Evolutionary conservation across 2,888 invertebrate genomes (phyloP).

Genomic region (Tinea semifulvella): DNA sequence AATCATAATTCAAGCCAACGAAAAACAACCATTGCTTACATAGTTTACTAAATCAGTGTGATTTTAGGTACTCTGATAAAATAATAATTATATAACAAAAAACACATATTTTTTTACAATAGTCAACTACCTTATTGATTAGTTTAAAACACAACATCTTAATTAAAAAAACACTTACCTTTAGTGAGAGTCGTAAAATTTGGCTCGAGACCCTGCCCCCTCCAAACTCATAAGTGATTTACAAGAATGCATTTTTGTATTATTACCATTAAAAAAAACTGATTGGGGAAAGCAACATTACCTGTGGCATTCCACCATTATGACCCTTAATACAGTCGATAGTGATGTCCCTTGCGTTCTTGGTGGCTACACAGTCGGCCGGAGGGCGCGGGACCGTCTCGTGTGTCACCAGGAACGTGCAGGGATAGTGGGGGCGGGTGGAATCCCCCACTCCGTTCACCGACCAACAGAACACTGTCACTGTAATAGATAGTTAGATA

Average conservation of each 20-base stretch:
- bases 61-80: not conserved
- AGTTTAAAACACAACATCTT: no score
- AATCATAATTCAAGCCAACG: not conserved
- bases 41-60: not conserved
- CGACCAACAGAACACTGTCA: constrained; percentile 49
- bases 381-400: constrained; percentile 49
- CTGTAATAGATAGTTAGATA: constrained; percentile 20
- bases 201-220: no score
- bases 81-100: not conserved
- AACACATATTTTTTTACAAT: not conserved
- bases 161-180: no score
- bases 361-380: constrained; percentile 34
- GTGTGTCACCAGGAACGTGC: constrained; percentile 45
- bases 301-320: constrained; percentile 51
- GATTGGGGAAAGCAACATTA: constrained; percentile 23
- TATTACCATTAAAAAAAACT: no score
- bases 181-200: no score
- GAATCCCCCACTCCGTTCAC: constrained; percentile 34
- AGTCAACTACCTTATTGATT: no score
- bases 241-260: no score
- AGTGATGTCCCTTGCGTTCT: constrained; percentile 32
- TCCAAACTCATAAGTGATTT: no score
- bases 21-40: not conserved
- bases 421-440: constrained; percentile 32
- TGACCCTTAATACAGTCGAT: constrained; percentile 46